Conservation (phyloP, 2,113 vertebrate genomes). For the Tachysurus fulvidraco region DNA sequence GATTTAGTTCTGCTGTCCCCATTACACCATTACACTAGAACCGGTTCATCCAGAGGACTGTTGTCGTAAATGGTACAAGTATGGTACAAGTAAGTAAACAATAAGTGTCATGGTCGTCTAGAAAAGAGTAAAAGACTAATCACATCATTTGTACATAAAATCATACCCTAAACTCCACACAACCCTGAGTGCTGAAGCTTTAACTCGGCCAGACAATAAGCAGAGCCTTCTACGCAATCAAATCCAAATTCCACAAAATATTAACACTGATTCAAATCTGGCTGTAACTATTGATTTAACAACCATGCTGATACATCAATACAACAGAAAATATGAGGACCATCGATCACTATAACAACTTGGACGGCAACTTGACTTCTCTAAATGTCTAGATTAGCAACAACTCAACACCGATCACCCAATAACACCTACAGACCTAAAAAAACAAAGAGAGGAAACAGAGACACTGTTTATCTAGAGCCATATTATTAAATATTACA, state of each 20-base stretch:
- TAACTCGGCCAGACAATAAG: neutral
- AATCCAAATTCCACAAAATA: neutral
- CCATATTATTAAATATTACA: neutral
- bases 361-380: no score
- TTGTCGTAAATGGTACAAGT: neutral
- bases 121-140: neutral
- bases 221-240: neutral
- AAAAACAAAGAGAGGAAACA: conserved; percentile 1
- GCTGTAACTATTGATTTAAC: neutral
- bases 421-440: neutral
- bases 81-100: neutral
- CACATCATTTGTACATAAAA: neutral
- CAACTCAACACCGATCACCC: neutral
- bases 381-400: neutral
- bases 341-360: no score
- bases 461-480: neutral
- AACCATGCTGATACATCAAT: neutral
- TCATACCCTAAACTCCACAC: neutral
- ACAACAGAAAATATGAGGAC: neutral
- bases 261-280: neutral
- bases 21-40: neutral
- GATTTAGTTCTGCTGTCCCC: neutral
- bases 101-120: neutral
- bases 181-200: neutral
- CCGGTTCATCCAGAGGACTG: neutral